Base-by-base conservation (phyloP, 1,140 invertebrate genomes). In the Hycleus cichorii region DNA sequence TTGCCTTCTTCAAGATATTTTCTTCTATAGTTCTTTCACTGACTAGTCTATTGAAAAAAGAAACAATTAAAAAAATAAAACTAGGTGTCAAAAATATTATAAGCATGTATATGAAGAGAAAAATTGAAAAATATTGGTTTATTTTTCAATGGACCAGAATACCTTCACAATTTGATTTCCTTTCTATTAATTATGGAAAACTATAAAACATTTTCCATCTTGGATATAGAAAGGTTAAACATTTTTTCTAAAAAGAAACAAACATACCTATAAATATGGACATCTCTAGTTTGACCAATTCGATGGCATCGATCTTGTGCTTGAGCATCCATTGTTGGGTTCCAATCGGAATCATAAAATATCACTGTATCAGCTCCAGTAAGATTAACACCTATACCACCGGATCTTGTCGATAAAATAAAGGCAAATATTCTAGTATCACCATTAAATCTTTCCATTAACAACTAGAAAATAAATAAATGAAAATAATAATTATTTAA, bases 291-390 rank as follows among this genome's bases (percentile, higher is more conserved):
- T 79, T 99, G 97, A 1, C 97, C 97, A 71, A 99, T 99, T 65
- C 97, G 84, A 78, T 98, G 96, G 77, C 95, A 98, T 64, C 96
- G 81, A 78, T 98, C 97, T 77, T 99, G 96, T 52, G 97, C 96
- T 76, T 95, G 97, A 45, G 95, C 95, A 83, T 99, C 96, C 96
- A 99, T 99, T 0, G 96, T 99, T 44, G 97, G 96, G 84, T 99
- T 99, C 97, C 97, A 99, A 78, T 99, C 97, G 61, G 93, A 97
- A 78, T 99, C 97, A 76, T 99, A 99, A 78, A 99, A 99, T 72
- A 99, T 91, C 44, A 99, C 97, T 64, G 95, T 98, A 77, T 99
- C 97, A 32, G 97, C 97, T 50, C 97, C 97, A 7, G 96, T 99
- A 51, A 99, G 79, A 83, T 99, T 99, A 10, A 99, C 90, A 56